phyloP scores from a whole-genome alignment of 2,113 vertebrate genomes.

The Symphodus melops region DNA sequence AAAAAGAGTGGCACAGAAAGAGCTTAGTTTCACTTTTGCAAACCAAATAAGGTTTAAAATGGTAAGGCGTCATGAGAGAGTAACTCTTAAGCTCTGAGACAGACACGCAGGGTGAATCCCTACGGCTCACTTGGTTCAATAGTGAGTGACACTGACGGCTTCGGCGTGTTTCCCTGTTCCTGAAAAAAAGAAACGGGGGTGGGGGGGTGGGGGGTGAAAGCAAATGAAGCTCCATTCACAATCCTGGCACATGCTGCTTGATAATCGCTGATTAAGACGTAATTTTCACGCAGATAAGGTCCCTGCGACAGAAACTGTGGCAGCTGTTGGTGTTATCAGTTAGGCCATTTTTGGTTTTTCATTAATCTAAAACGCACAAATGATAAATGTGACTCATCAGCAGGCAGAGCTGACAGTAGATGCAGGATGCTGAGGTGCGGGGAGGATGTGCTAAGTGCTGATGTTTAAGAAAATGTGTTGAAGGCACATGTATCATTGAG shows the following conservation, averaged over 20 bases:
- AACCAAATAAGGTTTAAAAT: slow-evolving; percentile 86
- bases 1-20: slow-evolving; percentile 65
- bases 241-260: slow-evolving; percentile 50
- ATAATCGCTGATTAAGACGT: slow-evolving; percentile 66
- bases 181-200: slow-evolving; percentile 34
- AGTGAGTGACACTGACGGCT: slow-evolving; percentile 66
- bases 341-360: slow-evolving; percentile 58
- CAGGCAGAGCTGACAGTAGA: slow-evolving; percentile 42
- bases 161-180: slow-evolving; percentile 38
- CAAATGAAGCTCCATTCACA: slow-evolving; percentile 53
- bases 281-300: slow-evolving; percentile 50
- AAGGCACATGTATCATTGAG: slow-evolving; percentile 73
- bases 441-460: slow-evolving; percentile 74
- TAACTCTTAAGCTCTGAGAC: slow-evolving; percentile 78
- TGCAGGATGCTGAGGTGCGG: slow-evolving; percentile 44
- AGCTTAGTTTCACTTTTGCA: slow-evolving; percentile 85
- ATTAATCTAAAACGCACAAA: slow-evolving; percentile 50
- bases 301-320: slow-evolving; percentile 33
- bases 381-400: slow-evolving; percentile 67
- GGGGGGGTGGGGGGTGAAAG: slow-evolving; percentile 3
- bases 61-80: slow-evolving; percentile 80
- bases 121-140: slow-evolving; percentile 65
- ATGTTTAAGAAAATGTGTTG: slow-evolving; percentile 76
- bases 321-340: slow-evolving; percentile 65
- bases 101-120: slow-evolving; percentile 78